Percentiles rank a stretch among this genome's conserved stretches.
Conservation (phyloP, 1,140 invertebrate species). For the Lepidostoma basale region DNA sequence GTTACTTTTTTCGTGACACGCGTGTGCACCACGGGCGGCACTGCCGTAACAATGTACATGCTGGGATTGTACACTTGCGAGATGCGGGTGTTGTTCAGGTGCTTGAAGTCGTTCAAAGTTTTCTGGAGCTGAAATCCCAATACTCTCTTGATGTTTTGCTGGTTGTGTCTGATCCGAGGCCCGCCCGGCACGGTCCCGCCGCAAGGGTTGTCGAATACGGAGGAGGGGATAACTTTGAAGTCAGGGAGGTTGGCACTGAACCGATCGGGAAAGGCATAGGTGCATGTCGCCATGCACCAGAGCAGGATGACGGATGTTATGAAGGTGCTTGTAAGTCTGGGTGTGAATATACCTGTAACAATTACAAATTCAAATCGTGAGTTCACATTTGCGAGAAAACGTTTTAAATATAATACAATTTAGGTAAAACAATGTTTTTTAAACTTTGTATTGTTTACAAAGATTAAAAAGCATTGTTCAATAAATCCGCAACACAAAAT, state of each 20-base stretch:
- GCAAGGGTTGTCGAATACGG: conserved; percentile 19
- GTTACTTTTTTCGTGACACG: neutral
- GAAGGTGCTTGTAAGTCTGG: neutral
- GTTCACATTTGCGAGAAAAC: no score
- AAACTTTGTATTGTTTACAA: no score
- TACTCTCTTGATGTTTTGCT: neutral
- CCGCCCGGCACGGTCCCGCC: neutral
- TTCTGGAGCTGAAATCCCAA: neutral
- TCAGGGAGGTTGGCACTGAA: neutral
- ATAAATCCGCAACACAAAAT: no score
- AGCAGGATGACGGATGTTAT: neutral
- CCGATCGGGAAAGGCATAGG: neutral
- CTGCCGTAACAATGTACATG: conserved; percentile 7
- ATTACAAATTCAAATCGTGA: no score
- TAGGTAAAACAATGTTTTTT: no score
- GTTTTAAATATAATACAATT: no score
- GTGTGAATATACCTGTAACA: conserved; percentile 20
- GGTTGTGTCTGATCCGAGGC: neutral
- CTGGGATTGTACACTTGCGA: neutral
- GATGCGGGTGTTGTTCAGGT: neutral
- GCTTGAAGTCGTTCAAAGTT: neutral
- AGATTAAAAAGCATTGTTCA: no score
- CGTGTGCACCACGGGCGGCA: neutral
- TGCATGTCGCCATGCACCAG: neutral
- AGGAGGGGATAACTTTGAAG: neutral